Evolutionary conservation across 2,888 invertebrate species (phyloP).

Genomic region (Entomobrya proxima): DNA sequence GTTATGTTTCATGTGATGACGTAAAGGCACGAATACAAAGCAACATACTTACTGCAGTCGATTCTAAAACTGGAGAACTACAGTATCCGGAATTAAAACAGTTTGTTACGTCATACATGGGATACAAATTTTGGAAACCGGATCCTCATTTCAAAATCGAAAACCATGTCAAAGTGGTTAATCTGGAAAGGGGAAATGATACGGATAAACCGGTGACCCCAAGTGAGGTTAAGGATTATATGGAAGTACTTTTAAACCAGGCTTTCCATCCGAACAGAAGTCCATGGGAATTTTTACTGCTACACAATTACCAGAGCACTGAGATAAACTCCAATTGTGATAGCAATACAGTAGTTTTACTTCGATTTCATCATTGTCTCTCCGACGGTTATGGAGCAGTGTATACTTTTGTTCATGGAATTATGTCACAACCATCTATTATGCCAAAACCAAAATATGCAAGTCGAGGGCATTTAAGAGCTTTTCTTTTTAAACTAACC

Average conservation of each 20-base stretch:
- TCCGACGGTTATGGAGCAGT: neutral
- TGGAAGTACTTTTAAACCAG: neutral
- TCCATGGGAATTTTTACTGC: neutral
- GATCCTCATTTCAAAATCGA: neutral
- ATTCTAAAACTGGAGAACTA: neutral
- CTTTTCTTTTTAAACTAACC: neutral
- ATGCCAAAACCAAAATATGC: neutral
- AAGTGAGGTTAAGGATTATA: neutral
- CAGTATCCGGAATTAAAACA: conserved; percentile 7
- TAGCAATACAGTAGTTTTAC: neutral
- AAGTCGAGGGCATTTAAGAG: neutral
- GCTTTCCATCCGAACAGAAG: neutral
- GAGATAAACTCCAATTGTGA: neutral
- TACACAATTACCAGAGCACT: neutral
- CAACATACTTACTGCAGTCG: neutral
- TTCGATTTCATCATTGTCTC: neutral
- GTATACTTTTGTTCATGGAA: neutral
- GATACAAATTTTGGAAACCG: neutral
- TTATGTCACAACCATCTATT: neutral
- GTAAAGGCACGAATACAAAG: neutral
- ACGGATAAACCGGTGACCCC: neutral
- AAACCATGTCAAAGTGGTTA: neutral
- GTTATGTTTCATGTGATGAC: neutral
- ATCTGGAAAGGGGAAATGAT: too few relatives aligned
- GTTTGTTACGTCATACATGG: neutral